Conservation (phyloP, 2,797 vertebrate genomes). For the Gambusia yucatana region DNA sequence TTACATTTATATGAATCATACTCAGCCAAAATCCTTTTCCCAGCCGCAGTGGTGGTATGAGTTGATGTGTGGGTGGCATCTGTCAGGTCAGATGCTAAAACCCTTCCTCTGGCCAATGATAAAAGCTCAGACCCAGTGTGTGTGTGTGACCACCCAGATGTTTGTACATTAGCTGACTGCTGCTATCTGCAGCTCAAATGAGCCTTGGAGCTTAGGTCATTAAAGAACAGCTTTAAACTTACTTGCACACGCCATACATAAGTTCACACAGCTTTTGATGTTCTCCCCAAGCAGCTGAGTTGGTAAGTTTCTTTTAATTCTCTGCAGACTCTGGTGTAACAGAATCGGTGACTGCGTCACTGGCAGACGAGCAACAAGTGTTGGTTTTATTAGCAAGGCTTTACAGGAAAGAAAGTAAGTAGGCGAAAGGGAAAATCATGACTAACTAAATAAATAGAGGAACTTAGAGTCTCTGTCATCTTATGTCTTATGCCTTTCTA, state of each 20-base stretch:
- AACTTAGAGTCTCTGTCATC: not conserved
- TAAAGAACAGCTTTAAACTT: constrained; percentile 64
- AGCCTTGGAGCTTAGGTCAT: constrained; percentile 65
- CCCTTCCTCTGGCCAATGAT: constrained; percentile 67
- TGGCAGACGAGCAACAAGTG: constrained; percentile 40
- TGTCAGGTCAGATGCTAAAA: constrained; percentile 62
- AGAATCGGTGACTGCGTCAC: constrained; percentile 40
- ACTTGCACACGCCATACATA: constrained; percentile 28
- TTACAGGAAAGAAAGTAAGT: not conserved
- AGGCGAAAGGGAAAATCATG: not conserved
- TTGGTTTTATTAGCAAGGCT: constrained; percentile 32
- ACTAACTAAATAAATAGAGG: not conserved
- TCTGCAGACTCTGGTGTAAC: constrained; percentile 44
- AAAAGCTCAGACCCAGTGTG: constrained; percentile 51
- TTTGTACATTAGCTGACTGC: constrained; percentile 68
- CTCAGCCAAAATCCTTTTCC: constrained; percentile 57
- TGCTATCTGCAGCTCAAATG: constrained; percentile 67
- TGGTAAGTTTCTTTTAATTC: constrained; percentile 55
- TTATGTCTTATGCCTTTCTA: not conserved
- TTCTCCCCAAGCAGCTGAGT: constrained; percentile 57
- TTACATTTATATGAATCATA: constrained; percentile 69
- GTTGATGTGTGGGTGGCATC: constrained; percentile 48
- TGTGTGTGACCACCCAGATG: constrained; percentile 54
- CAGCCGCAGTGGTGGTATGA: constrained; percentile 19
- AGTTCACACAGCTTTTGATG: constrained; percentile 41